Evolutionary conservation across 2,888 invertebrate genomes (phyloP).

Genomic region (Eristalis arbustorum): DNA sequence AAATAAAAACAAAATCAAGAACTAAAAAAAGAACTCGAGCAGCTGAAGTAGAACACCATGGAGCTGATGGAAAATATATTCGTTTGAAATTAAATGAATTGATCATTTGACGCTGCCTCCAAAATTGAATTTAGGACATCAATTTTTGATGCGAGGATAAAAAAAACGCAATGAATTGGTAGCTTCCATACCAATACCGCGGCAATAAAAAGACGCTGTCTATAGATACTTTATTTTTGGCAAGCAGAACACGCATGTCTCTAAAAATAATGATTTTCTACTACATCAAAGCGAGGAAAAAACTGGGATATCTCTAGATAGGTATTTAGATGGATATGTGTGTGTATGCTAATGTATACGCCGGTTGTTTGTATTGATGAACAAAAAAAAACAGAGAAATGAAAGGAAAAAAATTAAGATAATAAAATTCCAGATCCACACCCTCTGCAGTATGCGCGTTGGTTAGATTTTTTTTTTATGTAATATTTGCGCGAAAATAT

Average conservation of each 20-base stretch:
- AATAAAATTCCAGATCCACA: conserved; percentile 35
- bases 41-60: background rate
- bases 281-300: background rate
- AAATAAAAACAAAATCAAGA: background rate
- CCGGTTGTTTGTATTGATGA: background rate
- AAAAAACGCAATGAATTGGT: background rate
- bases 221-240: conserved; percentile 5
- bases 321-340: background rate
- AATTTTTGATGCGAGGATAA: background rate
- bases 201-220: conserved; percentile 12
- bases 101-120: background rate
- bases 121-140: background rate
- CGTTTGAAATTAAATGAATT: background rate
- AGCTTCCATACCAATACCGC: background rate
- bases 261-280: conserved; percentile 4
- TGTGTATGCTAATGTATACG: background rate
- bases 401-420: background rate
- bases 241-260: conserved; percentile 32
- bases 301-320: background rate
- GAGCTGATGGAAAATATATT: background rate
- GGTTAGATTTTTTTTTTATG: conserved; percentile 41
- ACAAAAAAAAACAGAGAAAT: conserved; percentile 1
- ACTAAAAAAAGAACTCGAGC: background rate
- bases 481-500: conserved; percentile 46
- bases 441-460: conserved; percentile 43